These are phyloP conservation scores for Caradrina clavipalpis DNA, from an alignment of 2,888 invertebrate genomes.

Conservation along the genomic window DNA sequence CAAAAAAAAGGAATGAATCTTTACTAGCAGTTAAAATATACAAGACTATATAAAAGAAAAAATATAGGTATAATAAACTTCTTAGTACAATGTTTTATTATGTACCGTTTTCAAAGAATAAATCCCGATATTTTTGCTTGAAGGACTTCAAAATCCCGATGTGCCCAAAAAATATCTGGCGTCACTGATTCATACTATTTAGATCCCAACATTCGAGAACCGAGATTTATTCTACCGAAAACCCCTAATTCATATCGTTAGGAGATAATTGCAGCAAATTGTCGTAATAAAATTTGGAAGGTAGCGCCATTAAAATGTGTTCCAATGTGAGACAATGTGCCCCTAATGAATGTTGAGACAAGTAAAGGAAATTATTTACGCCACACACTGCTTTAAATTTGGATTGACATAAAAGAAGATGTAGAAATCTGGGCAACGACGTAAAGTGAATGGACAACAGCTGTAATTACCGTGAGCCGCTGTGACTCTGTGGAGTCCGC, in stretches of 20 bases:
- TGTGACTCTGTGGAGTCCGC: constrained; percentile 81
- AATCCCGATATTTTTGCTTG: too few species aligned
- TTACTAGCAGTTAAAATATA: too few species aligned
- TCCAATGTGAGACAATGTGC: constrained; percentile 82
- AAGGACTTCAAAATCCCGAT: too few species aligned
- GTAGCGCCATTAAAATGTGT: constrained; percentile 82
- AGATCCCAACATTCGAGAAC: constrained; percentile 51
- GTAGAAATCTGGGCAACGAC: constrained; percentile 87
- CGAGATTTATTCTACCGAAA: constrained; percentile 66
- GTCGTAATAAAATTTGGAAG: constrained; percentile 83
- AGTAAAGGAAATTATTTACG: constrained; percentile 88
- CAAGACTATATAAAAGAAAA: too few species aligned
- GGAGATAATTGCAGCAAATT: constrained; percentile 78
- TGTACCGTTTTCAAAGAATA: too few species aligned
- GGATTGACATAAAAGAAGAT: constrained; percentile 84
- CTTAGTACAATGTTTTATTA: too few species aligned
- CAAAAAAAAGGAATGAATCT: too few species aligned
- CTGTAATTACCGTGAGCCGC: constrained; percentile 84
- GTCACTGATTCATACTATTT: constrained; percentile 22
- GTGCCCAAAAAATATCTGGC: too few species aligned
- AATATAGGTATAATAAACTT: too few species aligned
- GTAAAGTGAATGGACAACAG: constrained; percentile 89
- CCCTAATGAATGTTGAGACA: constrained; percentile 85
- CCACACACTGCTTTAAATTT: constrained; percentile 82
- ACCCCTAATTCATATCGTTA: constrained; percentile 71